Conservation (phyloP, 2,888 invertebrate genomes). For the Julus scandinavius region DNA sequence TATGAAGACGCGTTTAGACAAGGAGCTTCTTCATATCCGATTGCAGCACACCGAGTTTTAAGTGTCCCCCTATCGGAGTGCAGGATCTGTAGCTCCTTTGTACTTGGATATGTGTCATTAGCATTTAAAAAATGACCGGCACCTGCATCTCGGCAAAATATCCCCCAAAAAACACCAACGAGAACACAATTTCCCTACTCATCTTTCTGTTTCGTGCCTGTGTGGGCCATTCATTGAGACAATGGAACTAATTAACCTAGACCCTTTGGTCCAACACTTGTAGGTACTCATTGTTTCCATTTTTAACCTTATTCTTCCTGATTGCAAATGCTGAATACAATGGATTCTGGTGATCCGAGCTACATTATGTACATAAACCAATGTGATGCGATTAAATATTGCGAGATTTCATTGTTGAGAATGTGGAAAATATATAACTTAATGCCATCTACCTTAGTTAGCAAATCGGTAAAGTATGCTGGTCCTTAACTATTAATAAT, state of each 20-base stretch:
- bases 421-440: too few species aligned
- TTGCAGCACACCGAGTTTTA: not conserved
- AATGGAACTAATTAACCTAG: constrained; percentile 18
- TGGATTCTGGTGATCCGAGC: too few species aligned
- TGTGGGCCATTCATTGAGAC: not conserved
- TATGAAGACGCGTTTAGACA: not conserved
- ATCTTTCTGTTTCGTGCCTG: not conserved
- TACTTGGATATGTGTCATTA: constrained; percentile 16
- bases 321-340: too few species aligned
- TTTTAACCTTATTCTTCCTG: not conserved
- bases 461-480: too few species aligned
- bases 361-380: too few species aligned
- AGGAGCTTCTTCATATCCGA: not conserved
- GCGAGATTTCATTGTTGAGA: too few species aligned
- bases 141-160: not conserved
- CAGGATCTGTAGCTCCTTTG: constrained; percentile 29
- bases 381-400: too few species aligned
- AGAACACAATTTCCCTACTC: not conserved
- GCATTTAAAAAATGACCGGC: constrained; percentile 16
- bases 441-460: too few species aligned
- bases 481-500: too few species aligned
- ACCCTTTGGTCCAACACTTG: not conserved
- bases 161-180: not conserved
- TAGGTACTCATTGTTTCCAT: not conserved
- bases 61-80: constrained; percentile 4